Evolutionary conservation across 2,113 vertebrate species (phyloP).

Genomic region (Uria lomvia): DNA sequence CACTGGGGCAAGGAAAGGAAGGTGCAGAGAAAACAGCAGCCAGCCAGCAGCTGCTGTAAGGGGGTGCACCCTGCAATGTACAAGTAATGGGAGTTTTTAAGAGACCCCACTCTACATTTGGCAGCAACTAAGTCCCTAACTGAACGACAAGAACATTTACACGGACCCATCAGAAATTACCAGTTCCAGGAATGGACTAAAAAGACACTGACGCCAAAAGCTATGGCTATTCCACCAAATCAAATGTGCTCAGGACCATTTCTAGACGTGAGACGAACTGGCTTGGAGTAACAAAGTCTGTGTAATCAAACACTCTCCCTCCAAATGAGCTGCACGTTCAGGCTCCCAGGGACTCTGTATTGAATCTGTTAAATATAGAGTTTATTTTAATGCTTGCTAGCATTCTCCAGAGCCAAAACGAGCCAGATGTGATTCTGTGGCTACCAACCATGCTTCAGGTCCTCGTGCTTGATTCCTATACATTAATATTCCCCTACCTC

Average conservation of each 20-base stretch:
- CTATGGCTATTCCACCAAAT: background rate
- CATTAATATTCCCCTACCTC: background rate
- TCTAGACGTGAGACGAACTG: background rate
- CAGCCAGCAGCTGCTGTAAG: background rate
- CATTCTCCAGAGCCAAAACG: background rate
- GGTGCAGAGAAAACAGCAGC: background rate
- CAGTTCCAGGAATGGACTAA: background rate
- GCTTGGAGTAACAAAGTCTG: background rate
- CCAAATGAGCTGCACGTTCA: background rate
- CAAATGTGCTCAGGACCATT: background rate
- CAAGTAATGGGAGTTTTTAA: background rate
- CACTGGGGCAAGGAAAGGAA: background rate
- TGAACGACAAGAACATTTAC: background rate
- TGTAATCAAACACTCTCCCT: rapidly evolving
- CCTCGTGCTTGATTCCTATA: background rate
- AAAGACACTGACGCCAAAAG: background rate
- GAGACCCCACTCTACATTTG: background rate
- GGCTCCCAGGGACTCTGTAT: background rate
- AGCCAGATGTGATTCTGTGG: background rate
- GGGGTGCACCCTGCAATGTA: background rate
- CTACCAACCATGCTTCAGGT: background rate
- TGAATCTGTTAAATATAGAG: background rate
- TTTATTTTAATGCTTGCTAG: background rate
- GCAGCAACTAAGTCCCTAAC: background rate
- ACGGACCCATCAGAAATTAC: background rate